phyloP scores from a whole-genome alignment of 2,888 invertebrate species.

The Drosophila nigricruria region DNA sequence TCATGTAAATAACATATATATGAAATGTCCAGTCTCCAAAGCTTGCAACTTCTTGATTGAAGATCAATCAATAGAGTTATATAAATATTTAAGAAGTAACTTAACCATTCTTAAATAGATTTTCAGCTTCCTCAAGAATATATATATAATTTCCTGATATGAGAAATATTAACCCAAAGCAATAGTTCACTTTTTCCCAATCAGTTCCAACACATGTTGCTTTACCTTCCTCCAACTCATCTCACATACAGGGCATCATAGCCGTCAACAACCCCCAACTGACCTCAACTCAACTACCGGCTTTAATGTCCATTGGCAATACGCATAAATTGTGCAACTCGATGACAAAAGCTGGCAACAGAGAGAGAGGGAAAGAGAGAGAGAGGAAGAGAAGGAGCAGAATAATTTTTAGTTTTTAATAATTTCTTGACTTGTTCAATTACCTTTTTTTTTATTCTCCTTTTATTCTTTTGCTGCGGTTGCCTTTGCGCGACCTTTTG shows the following conservation, averaged over 20 bases:
- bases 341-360: conserved; percentile 34
- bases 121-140: no score
- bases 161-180: no score
- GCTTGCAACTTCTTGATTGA: no score
- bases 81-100: no score
- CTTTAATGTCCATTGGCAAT: conserved; percentile 19
- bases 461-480: conserved; percentile 1
- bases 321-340: conserved; percentile 19
- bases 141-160: no score
- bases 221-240: no score
- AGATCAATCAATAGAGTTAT: no score
- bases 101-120: no score
- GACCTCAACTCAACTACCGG: not conserved
- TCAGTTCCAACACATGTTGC: not conserved
- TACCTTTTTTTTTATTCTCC: conserved; percentile 8
- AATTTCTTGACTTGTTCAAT: conserved; percentile 32
- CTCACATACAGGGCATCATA: not conserved
- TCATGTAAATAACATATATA: no score
- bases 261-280: not conserved
- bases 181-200: no score
- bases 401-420: conserved; percentile 33
- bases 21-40: no score
- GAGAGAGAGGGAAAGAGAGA: not conserved
- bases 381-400: not conserved
- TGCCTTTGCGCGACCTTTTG: conserved; percentile 25